These are phyloP conservation scores for Cepaea nemoralis DNA, from an alignment of 1,140 invertebrate genomes.

Conservation along the genomic window DNA sequence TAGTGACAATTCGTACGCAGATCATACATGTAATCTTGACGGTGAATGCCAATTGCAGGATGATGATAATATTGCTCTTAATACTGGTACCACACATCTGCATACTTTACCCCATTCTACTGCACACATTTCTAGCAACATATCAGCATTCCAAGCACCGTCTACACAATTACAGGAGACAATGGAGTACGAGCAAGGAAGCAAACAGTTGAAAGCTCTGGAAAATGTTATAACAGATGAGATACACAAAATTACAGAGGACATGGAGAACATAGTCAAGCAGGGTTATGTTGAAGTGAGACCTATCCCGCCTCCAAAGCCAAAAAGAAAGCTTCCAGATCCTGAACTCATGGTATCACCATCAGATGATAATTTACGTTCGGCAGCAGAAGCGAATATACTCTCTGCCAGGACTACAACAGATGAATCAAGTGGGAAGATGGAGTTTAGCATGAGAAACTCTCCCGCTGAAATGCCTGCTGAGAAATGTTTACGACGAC, in stretches of 20 bases:
- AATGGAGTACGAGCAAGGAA: background rate
- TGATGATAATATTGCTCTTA: background rate
- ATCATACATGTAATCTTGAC: background rate
- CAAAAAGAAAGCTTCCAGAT: conserved; percentile 62
- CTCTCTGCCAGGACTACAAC: background rate
- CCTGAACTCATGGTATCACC: conserved; percentile 56
- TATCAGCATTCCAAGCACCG: background rate
- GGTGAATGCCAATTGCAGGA: no score
- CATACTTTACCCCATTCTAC: background rate
- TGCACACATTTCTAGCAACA: background rate
- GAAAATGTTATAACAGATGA: conserved; percentile 44
- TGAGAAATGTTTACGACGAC: conserved; percentile 26
- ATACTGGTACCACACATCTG: conserved; percentile 17
- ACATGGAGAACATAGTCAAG: conserved; percentile 48
- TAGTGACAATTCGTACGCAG: background rate
- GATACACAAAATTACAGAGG: conserved; percentile 48
- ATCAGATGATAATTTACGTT: conserved; percentile 7
- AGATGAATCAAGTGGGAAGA: background rate
- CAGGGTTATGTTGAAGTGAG: conserved; percentile 43
- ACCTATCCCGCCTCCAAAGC: conserved; percentile 52
- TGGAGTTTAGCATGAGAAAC: background rate
- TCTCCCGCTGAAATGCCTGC: background rate
- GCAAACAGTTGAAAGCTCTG: conserved; percentile 13
- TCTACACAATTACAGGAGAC: background rate
- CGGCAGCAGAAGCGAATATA: background rate